Evolutionary conservation across 2,113 vertebrate species (phyloP).

Genomic region (Rhodinocichla rosea): DNA sequence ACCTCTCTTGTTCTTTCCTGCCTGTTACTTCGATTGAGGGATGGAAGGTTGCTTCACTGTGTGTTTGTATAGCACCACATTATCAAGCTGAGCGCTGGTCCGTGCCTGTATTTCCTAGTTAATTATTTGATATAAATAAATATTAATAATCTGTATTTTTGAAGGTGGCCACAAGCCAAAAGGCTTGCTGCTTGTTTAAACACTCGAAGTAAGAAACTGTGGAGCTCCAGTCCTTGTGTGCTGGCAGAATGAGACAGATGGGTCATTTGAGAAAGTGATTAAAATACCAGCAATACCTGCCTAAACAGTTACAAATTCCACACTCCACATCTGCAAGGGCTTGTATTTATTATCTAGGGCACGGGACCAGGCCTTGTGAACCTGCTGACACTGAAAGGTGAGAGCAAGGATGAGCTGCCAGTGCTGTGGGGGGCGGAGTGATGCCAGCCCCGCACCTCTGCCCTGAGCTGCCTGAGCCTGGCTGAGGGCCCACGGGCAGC

Average conservation of each 20-base stretch:
- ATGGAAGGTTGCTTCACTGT: background rate
- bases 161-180: background rate
- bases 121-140: background rate
- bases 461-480: accelerated
- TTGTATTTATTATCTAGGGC: background rate
- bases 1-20: background rate
- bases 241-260: background rate
- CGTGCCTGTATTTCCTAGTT: background rate
- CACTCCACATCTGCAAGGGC: background rate
- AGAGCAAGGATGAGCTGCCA: background rate
- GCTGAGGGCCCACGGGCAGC: accelerated
- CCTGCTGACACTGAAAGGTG: background rate
- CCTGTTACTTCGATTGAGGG: background rate
- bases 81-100: background rate
- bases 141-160: background rate
- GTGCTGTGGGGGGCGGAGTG: accelerated
- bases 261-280: background rate
- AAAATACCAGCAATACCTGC: conserved; percentile 17
- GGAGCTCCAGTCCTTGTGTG: background rate
- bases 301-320: background rate
- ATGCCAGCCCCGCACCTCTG: background rate
- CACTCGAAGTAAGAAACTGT: accelerated
- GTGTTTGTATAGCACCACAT: background rate
- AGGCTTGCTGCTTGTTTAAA: background rate
- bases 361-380: accelerated